These are phyloP conservation scores for Pilophorus perplexus DNA, from an alignment of 2,888 invertebrate genomes.

Conservation along the genomic window DNA sequence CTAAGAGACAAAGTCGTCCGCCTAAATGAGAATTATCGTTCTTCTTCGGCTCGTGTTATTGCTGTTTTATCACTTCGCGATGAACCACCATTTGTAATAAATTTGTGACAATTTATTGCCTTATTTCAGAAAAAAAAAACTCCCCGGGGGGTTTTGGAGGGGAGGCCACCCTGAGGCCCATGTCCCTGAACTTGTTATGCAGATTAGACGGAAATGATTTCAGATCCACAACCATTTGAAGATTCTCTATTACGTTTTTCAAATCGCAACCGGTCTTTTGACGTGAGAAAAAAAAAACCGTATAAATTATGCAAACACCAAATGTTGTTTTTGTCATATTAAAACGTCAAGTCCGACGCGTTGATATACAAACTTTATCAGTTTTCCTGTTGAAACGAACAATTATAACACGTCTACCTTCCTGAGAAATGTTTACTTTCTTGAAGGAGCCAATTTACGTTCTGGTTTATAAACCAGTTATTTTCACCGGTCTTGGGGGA, in stretches of 20 bases:
- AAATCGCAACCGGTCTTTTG: neutral
- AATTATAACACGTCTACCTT: neutral
- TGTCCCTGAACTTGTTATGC: neutral
- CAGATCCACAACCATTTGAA: neutral
- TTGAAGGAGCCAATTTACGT: no score
- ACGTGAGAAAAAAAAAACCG: neutral
- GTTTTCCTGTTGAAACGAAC: neutral
- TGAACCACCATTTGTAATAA: neutral
- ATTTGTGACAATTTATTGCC: neutral
- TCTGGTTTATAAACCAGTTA: no score
- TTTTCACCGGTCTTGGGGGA: no score
- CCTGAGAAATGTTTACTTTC: no score
- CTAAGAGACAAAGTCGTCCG: neutral
- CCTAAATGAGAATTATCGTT: neutral
- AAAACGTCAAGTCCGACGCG: neutral
- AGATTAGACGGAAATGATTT: neutral
- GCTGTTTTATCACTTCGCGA: neutral
- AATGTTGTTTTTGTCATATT: neutral
- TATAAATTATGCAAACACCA: neutral
- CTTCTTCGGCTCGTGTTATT: neutral
- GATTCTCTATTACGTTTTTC: neutral
- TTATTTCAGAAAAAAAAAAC: neutral
- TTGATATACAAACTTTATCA: neutral
- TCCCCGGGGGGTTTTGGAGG: neutral
- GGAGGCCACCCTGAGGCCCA: neutral